Evolutionary conservation across 2,797 vertebrate species (phyloP), one percentile per base, ranked within the genome.

Genomic region (Syngnathus rostellatus): DNA sequence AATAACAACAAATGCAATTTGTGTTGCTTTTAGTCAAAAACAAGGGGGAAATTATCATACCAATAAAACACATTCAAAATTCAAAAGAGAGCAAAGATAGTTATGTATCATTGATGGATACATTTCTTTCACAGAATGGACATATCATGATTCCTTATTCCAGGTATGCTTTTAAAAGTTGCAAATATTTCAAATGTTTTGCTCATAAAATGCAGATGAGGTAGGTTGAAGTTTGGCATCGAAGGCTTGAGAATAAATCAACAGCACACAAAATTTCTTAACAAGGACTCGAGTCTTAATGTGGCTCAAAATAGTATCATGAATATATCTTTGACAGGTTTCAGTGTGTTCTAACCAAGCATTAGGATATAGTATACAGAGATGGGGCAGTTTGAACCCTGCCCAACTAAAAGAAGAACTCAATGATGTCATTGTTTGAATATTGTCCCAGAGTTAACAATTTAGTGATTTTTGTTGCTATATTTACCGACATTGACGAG

Each of bases 1-100:
- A 60, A 65, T 71, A 67, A 43, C 19, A 40, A 60, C 58, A 37
- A 19, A 8, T 37, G 23, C 21, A 51, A n/a, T 25, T 25, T 54
- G 1, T 6, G 3, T 25, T 16, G 14, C 16, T 57, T 57, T 57
- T 50, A 9, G 31, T n/a, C 8, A 48, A 38, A 51, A 45, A 63
- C 2, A 21, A 51, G 50, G n/a, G n/a, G 50, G 31, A 17, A 8
- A 31, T 14, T 2, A 14, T 55, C 5, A 55, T 16, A 3, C 1
- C 11, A 31, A 31, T 14, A 55, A 55, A 31, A 31, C 23, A 55
- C 23, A 31, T 12, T 3, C 7, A 57, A 14, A 7, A 2, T 6
- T n/a, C n/a, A n/a, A n/a, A n/a, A n/a, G n/a, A n/a, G 8, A 17
- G 17, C 43, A n/a, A 21, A 53, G 50, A 53, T 21, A 21, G 7